Evolutionary conservation across 1,140 invertebrate species (phyloP).

Genomic region (Bombus picipes): DNA sequence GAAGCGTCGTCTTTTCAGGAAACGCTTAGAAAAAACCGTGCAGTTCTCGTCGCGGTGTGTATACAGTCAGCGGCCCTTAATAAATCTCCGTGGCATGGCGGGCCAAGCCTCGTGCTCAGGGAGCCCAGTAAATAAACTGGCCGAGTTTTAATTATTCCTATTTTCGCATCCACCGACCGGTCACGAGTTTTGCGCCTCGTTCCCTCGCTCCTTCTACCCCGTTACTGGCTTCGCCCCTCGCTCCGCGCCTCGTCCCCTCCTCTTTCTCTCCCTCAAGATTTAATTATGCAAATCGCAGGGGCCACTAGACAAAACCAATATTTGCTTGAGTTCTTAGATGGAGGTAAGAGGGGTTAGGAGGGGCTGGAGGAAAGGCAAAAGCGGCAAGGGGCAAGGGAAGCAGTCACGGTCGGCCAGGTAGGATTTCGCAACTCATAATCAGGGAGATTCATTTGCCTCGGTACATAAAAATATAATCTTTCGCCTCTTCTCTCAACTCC

Average conservation of each 20-base stretch:
- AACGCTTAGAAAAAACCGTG: slow-evolving; percentile 58
- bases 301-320: slow-evolving; percentile 77
- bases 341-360: slow-evolving; percentile 41
- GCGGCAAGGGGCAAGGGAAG: slow-evolving; percentile 30
- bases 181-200: slow-evolving; percentile 39
- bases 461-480: slow-evolving; percentile 73
- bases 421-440: slow-evolving; percentile 69
- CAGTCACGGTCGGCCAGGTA: slow-evolving; percentile 51
- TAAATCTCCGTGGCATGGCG: slow-evolving; percentile 60
- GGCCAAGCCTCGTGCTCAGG: slow-evolving; percentile 35
- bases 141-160: slow-evolving; percentile 73
- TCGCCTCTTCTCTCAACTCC: slow-evolving; percentile 23
- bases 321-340: slow-evolving; percentile 75
- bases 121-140: slow-evolving; percentile 69
- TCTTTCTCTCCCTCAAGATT: slow-evolving; percentile 60
- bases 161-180: slow-evolving; percentile 66
- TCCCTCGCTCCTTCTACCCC: not conserved
- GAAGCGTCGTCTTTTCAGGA: slow-evolving; percentile 57
- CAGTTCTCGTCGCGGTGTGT: slow-evolving; percentile 50
- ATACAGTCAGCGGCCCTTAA: slow-evolving; percentile 62
- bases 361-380: slow-evolving; percentile 16
- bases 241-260: not conserved
- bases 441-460: slow-evolving; percentile 68
- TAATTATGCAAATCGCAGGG: slow-evolving; percentile 74
- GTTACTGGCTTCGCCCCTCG: too few relatives aligned